Evolutionary conservation across 2,113 vertebrate species (phyloP).

Genomic region (Machaerirhynchus nigripectus): DNA sequence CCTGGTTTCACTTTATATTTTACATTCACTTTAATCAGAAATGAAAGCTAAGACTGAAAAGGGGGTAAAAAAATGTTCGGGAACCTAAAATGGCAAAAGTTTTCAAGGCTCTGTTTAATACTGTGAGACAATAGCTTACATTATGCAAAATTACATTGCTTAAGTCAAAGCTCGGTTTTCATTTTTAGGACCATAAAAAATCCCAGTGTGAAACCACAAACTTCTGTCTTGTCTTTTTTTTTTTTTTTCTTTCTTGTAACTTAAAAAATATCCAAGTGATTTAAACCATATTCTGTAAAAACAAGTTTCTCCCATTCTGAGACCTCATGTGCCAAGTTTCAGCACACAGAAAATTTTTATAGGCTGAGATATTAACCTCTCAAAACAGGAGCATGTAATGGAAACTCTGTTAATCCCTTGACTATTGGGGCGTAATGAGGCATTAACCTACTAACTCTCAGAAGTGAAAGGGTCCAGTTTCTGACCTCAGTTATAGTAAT

Average conservation of each 20-base stretch:
- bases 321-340: constrained; percentile 60
- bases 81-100: constrained; percentile 28
- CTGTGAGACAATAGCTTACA: constrained; percentile 33
- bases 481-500: background rate
- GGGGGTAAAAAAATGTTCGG: background rate
- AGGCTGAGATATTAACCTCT: constrained; percentile 62
- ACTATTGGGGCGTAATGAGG: background rate
- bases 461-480: constrained; percentile 8
- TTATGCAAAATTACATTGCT: constrained; percentile 49
- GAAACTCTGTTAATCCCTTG: constrained; percentile 40
- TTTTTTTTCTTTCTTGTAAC: constrained; percentile 52
- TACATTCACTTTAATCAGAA: constrained; percentile 1
- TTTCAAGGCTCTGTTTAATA: constrained; percentile 11
- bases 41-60: background rate
- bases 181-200: constrained; percentile 70
- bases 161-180: constrained; percentile 65
- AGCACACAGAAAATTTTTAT: constrained; percentile 57
- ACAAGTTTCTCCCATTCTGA: constrained; percentile 41
- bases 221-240: constrained; percentile 44
- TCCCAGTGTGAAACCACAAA: constrained; percentile 75
- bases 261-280: constrained; percentile 57
- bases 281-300: constrained; percentile 70
- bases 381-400: constrained; percentile 53
- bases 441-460: background rate
- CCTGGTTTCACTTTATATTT: background rate